Percentiles rank a stretch among this genome's conserved stretches.
These are phyloP conservation scores for Hoplodrina blanda DNA, from an alignment of 2,888 invertebrate species.

Conservation along the genomic window DNA sequence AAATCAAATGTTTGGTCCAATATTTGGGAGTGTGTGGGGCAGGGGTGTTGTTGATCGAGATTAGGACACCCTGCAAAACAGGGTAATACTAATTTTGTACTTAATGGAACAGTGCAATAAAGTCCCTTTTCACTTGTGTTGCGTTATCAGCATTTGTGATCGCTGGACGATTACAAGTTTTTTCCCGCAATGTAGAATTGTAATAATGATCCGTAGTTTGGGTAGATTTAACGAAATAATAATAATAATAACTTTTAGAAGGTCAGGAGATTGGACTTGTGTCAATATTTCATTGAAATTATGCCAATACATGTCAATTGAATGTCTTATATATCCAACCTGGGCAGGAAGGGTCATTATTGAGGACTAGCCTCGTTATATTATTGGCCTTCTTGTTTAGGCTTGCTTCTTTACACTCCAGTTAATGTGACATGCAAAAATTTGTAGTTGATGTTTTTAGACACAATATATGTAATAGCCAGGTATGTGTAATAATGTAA, in stretches of 20 bases:
- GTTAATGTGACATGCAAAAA: constrained; percentile 30
- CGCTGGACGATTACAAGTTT: constrained; percentile 51
- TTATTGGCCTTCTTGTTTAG: constrained; percentile 21
- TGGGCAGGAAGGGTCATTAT: constrained; percentile 6
- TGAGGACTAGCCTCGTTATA: constrained; percentile 31
- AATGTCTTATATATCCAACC: constrained; percentile 41
- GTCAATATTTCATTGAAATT: constrained; percentile 47
- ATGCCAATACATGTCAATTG: constrained; percentile 44
- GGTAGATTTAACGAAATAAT: constrained; percentile 39
- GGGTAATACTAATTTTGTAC: constrained; percentile 60
- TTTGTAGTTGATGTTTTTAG: constrained; percentile 33
- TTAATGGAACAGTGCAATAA: constrained; percentile 47
- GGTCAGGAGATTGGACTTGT: constrained; percentile 24
- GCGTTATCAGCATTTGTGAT: constrained; percentile 37
- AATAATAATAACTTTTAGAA: constrained; percentile 41
- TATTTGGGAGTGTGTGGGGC: constrained; percentile 2
- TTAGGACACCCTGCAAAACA: constrained; percentile 50
- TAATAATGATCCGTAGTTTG: constrained; percentile 26
- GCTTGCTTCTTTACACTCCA: constrained; percentile 57
- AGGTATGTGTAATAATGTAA: constrained; percentile 30
- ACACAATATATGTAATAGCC: constrained; percentile 45
- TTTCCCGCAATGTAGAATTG: constrained; percentile 21
- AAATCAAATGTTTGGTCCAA: constrained; percentile 16
- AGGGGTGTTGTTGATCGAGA: constrained; percentile 18
- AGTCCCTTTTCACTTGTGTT: constrained; percentile 34